phyloP scores from a whole-genome alignment of 2,888 invertebrate genomes.

The Mimas tiliae region DNA sequence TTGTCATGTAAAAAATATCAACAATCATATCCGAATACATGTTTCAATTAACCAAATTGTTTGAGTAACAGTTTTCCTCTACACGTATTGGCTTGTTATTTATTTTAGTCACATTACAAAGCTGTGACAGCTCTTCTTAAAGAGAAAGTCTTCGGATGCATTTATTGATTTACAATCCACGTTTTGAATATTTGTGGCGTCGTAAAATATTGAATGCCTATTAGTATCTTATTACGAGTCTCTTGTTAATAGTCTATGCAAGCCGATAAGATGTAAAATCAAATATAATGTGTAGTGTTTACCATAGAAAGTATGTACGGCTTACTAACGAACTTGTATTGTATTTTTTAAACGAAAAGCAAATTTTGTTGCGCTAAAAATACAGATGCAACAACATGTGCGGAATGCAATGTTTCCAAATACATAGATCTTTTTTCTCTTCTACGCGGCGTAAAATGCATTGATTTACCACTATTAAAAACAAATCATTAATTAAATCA shows the following conservation, averaged over 20 bases:
- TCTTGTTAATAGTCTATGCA: background rate
- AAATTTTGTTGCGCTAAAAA: too few relatives aligned
- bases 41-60: constrained; percentile 1
- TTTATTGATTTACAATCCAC: constrained; percentile 8
- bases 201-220: constrained; percentile 19
- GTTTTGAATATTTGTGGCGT: background rate
- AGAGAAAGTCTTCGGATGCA: constrained; percentile 17
- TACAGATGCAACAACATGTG: too few relatives aligned
- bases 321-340: too few relatives aligned
- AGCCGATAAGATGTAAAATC: background rate
- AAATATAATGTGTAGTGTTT: background rate
- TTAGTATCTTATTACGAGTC: background rate
- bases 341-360: too few relatives aligned
- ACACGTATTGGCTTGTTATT: background rate
- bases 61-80: constrained; percentile 5
- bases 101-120: constrained; percentile 2
- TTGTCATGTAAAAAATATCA: too few relatives aligned
- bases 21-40: background rate
- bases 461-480: too few relatives aligned
- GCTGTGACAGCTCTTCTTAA: constrained; percentile 14
- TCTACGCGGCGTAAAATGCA: too few relatives aligned
- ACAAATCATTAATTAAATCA: too few relatives aligned
- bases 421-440: too few relatives aligned
- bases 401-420: too few relatives aligned
- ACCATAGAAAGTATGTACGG: background rate